Conservation (phyloP, 2,113 vertebrate genomes). For the Lonchura striata region DNA sequence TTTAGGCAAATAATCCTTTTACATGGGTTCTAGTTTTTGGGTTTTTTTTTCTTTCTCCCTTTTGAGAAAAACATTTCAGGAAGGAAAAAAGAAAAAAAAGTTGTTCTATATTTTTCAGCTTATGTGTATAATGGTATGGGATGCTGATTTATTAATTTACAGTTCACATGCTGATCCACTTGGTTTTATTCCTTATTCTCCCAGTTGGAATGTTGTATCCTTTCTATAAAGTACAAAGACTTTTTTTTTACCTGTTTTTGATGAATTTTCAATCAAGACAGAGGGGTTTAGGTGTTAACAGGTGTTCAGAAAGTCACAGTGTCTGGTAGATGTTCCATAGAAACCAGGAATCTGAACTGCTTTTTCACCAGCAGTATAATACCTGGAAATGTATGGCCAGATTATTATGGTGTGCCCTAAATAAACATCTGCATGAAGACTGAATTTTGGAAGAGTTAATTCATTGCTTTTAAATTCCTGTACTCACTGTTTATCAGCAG, state of each 20-base stretch:
- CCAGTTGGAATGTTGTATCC: not conserved
- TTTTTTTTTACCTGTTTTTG: not conserved
- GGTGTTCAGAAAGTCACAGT: not conserved
- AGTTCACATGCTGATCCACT: not conserved
- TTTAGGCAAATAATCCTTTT: not conserved
- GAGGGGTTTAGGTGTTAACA: not conserved
- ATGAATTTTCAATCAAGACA: not conserved
- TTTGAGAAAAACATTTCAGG: not conserved
- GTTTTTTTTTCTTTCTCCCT: not conserved
- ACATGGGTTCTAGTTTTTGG: not conserved
- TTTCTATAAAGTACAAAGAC: not conserved
- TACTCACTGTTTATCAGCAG: not conserved
- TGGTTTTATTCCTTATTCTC: not conserved
- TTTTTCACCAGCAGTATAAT: not conserved
- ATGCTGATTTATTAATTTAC: not conserved
- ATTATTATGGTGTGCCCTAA: not conserved
- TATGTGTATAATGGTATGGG: not conserved
- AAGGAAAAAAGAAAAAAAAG: not conserved
- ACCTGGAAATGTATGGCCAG: not conserved
- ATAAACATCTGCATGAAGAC: not conserved
- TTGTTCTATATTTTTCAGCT: not conserved
- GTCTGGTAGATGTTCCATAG: not conserved
- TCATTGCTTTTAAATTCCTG: not conserved
- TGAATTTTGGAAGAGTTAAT: not conserved
- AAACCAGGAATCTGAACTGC: not conserved